Conservation (phyloP, 2,113 vertebrate species). For the Dendrocopos noguchii region DNA sequence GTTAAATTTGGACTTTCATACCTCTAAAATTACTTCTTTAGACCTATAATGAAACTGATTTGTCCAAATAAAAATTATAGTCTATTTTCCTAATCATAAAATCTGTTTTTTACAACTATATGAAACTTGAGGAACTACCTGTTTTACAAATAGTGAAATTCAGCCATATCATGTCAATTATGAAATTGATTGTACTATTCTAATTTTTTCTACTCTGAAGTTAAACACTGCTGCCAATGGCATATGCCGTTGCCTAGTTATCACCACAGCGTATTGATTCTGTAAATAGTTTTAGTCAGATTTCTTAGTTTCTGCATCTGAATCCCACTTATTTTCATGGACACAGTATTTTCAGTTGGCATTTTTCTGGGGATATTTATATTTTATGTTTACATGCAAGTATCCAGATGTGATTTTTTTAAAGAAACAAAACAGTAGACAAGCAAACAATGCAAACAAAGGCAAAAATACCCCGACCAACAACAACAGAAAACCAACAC, state of each 20-base stretch:
- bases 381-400: background rate
- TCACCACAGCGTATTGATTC: background rate
- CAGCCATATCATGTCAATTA: background rate
- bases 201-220: background rate
- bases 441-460: too few species aligned
- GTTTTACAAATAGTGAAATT: background rate
- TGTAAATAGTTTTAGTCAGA: background rate
- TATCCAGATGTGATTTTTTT: background rate
- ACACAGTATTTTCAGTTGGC: background rate
- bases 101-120: background rate
- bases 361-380: background rate
- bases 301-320: background rate
- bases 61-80: background rate
- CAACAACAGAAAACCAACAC: too few species aligned
- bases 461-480: too few species aligned
- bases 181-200: background rate
- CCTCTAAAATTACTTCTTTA: background rate
- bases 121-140: background rate
- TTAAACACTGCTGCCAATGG: background rate
- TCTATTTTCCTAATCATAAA: background rate
- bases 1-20: background rate
- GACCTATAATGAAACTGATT: background rate
- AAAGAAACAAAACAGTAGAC: background rate
- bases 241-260: background rate
- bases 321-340: background rate